Percentiles rank a stretch among this genome's conserved stretches.
Conservation (phyloP, 2,888 invertebrate genomes). For the Euplagia quadripunctaria region DNA sequence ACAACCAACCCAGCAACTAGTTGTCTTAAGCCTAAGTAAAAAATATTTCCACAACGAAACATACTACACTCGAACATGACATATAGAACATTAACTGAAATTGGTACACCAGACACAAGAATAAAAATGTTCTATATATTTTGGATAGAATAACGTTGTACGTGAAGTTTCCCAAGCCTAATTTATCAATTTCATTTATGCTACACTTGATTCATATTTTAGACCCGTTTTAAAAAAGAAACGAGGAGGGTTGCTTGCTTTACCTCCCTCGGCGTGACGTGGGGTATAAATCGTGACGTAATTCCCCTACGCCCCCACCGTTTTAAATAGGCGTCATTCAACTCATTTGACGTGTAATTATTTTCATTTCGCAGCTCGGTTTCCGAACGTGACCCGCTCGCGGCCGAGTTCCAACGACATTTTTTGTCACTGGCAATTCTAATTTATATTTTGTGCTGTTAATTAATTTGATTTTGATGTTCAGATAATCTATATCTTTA, state of each 20-base stretch:
- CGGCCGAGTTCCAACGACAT: slow-evolving; percentile 50
- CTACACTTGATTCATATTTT: slow-evolving; percentile 50
- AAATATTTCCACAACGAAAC: background rate
- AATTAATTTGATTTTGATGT: slow-evolving; percentile 67
- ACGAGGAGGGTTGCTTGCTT: slow-evolving; percentile 18
- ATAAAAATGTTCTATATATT: slow-evolving; percentile 20
- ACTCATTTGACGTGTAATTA: slow-evolving; percentile 81
- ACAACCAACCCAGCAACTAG: background rate
- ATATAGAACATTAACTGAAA: background rate
- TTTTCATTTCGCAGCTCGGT: slow-evolving; percentile 74
- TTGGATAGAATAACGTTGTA: slow-evolving; percentile 18
- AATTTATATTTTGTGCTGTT: slow-evolving; percentile 67
- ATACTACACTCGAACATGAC: background rate
- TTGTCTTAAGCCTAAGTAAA: background rate
- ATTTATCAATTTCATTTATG: slow-evolving; percentile 50
- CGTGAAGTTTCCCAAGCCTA: slow-evolving; percentile 29
- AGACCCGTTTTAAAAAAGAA: slow-evolving; percentile 41
- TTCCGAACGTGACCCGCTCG: slow-evolving; percentile 63
- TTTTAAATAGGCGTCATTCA: slow-evolving; percentile 79
- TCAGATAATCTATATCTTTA: slow-evolving; percentile 39
- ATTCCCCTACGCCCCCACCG: slow-evolving; percentile 52
- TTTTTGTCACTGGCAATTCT: slow-evolving; percentile 68
- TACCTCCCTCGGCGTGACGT: slow-evolving; percentile 47
- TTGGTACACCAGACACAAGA: slow-evolving; percentile 9
- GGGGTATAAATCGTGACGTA: slow-evolving; percentile 64